Conservation (phyloP, 2,888 invertebrate species). For the Clostera curtula region DNA sequence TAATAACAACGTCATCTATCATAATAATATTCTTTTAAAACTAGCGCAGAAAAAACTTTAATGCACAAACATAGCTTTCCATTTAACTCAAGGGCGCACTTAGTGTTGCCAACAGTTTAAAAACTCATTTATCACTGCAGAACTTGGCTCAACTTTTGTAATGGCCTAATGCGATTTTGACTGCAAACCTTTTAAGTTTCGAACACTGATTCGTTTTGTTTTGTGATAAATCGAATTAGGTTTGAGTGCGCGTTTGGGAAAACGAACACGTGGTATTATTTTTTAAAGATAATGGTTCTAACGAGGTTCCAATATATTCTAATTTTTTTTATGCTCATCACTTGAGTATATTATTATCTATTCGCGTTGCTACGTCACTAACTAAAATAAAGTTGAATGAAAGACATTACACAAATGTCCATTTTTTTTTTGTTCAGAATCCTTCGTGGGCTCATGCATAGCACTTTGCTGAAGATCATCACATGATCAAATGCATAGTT, state of each 20-base stretch:
- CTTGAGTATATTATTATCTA: too few species aligned
- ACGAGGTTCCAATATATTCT: too few species aligned
- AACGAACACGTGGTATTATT: too few species aligned
- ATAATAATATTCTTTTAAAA: slow-evolving; percentile 3
- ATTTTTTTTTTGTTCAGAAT: too few species aligned
- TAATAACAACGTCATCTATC: not conserved
- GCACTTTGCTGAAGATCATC: too few species aligned
- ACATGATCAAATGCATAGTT: too few species aligned
- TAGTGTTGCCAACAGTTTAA: slow-evolving; percentile 61
- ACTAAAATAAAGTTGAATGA: too few species aligned
- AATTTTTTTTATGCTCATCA: too few species aligned
- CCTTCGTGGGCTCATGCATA: too few species aligned
- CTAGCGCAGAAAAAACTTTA: slow-evolving; percentile 8
- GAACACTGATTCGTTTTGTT: slow-evolving; percentile 30
- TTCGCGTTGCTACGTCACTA: too few species aligned
- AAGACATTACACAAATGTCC: too few species aligned
- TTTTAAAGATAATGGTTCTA: too few species aligned
- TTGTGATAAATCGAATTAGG: slow-evolving; percentile 40
- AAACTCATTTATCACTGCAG: slow-evolving; percentile 54
- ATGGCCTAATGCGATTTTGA: slow-evolving; percentile 53
- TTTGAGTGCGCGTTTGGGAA: slow-evolving; percentile 25
- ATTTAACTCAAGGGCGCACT: slow-evolving; percentile 28
- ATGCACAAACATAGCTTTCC: slow-evolving; percentile 19
- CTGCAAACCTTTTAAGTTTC: slow-evolving; percentile 54
- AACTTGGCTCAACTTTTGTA: slow-evolving; percentile 48